A percentile compares a stretch with the other conserved stretches of the same genome.
Evolutionary conservation across 1,140 invertebrate genomes (phyloP).

Genomic region (Aphelinus certus): DNA sequence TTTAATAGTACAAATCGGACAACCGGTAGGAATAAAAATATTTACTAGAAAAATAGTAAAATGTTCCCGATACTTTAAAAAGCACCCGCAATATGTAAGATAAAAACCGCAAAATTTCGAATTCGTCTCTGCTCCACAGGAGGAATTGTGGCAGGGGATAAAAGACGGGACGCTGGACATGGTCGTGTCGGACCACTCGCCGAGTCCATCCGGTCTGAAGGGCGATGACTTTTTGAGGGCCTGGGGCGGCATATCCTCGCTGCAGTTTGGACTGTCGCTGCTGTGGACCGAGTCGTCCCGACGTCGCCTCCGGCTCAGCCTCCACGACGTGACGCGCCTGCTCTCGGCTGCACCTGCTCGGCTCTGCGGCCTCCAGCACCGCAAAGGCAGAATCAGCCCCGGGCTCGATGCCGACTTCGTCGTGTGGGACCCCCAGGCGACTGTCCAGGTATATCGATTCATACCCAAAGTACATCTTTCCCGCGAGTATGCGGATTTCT

Average conservation of each 20-base stretch:
- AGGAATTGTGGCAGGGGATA: conserved; percentile 72
- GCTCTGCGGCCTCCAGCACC: conserved; percentile 69
- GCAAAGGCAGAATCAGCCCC: conserved; percentile 70
- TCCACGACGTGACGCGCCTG: conserved; percentile 70
- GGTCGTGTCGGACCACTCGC: conserved; percentile 80
- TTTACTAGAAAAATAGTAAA: no score
- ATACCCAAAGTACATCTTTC: neutral
- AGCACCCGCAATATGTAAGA: no score
- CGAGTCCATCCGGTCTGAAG: conserved; percentile 74
- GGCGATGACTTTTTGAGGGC: conserved; percentile 72
- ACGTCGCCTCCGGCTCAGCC: conserved; percentile 59
- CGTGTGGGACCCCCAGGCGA: conserved; percentile 74
- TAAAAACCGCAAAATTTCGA: no score
- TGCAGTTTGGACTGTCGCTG: conserved; percentile 76
- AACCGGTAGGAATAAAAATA: no score
- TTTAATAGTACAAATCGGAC: no score
- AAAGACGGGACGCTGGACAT: conserved; percentile 69
- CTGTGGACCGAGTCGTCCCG: conserved; percentile 72
- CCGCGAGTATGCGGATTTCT: no score
- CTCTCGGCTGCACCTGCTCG: conserved; percentile 71
- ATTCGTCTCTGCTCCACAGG: conserved; percentile 53
- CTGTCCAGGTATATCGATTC: conserved; percentile 61
- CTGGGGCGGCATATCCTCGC: conserved; percentile 78
- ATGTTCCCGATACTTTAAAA: no score
- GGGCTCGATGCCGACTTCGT: conserved; percentile 80